These are phyloP conservation scores for Piprites chloris DNA, from an alignment of 2,113 vertebrate genomes.

Conservation along the genomic window DNA sequence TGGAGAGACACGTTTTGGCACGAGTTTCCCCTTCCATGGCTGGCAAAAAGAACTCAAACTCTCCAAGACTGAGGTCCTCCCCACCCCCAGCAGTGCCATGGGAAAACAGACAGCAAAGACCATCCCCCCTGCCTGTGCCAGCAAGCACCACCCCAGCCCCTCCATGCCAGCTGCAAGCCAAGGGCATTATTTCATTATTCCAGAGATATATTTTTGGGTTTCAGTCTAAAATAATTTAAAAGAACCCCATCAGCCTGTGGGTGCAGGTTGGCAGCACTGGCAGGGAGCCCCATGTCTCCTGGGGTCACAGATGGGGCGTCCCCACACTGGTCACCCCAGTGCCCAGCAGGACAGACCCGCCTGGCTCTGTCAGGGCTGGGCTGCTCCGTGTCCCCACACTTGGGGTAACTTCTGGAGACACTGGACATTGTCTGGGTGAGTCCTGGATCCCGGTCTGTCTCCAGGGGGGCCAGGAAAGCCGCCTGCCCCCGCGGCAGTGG, in stretches of 20 bases:
- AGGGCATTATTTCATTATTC: background rate
- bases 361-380: background rate
- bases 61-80: no score
- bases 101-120: background rate
- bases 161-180: background rate
- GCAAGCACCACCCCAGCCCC: background rate
- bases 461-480: fast-evolving
- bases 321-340: background rate
- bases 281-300: background rate
- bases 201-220: background rate
- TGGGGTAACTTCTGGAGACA: background rate
- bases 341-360: background rate
- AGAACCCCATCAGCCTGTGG: background rate
- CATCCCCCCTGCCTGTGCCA: fast-evolving
- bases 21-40: background rate
- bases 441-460: background rate
- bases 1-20: no score
- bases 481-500: fast-evolving
- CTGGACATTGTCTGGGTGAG: fast-evolving
- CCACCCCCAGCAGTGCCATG: no score
- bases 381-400: background rate
- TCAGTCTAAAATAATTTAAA: constrained; percentile 24
- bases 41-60: background rate
- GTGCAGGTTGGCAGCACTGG: background rate
- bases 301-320: background rate